Base-by-base conservation (phyloP, 2,113 vertebrate genomes). In the Arothron firmamentum region DNA sequence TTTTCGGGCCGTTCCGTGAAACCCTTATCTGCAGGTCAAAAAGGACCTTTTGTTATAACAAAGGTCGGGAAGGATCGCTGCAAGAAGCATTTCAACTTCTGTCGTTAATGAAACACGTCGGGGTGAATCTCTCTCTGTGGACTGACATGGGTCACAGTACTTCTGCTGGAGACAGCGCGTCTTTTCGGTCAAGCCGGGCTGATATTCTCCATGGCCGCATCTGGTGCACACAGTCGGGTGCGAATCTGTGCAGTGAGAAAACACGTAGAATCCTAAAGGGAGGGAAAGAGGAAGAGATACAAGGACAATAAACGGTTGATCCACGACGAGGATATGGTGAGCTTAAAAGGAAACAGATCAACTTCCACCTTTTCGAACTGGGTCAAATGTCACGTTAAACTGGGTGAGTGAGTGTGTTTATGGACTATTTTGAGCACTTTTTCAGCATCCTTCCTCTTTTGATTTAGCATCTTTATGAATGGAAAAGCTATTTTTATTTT, bases 121-220 rank as follows among this genome's bases (percentile, higher is more conserved):
- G 34, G 34, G 10, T 20, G 1, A 49, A 49, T 18, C 21, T 17
- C 18, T 41, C n/a, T 52, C 9, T 49, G 5, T 20, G 47, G 18
- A 75, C 93, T 90, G 70, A 98, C 96, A 92, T 59, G 73, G 55
- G 48, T 99, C 96, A 38, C 96, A 99, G 62, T 91, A 91, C 85
- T 92, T 94, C 77, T 96, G 94, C 25, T 83, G 87, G 15, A 90
- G 65, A 54, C 96, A 99, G 47, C 81, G 90, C 1, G 64, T 79
- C 52, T 95, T 85, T 8, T 88, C 88, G 25, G 92, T 99, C 93
- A 91, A 96, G 72, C 84, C 81, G 1, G 94, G 90, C 85, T 96
- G 89, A 68, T 97, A 99, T 58, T 96, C 92, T 0, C 93, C 91
- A 4, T 25, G 67, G 38, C 80, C 88, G 65, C 96, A 99, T 0